These are phyloP conservation scores for Malurus alboscapulatus DNA, from an alignment of 2,113 vertebrate species.

Conservation along the genomic window DNA sequence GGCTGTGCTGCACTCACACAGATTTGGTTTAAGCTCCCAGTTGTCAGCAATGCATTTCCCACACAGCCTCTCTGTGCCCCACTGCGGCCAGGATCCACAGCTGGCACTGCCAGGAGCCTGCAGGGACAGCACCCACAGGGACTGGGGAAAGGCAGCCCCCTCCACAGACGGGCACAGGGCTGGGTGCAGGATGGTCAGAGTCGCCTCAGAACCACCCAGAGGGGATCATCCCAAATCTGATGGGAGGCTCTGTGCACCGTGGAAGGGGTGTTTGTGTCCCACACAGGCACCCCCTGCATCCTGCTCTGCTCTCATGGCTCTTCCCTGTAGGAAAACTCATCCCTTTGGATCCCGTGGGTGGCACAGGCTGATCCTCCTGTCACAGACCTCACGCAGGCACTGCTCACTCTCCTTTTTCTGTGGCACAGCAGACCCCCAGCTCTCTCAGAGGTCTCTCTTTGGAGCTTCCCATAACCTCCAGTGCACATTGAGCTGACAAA, in stretches of 20 bases:
- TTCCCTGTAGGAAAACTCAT: neutral
- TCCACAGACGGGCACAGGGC: neutral
- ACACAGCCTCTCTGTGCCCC: neutral
- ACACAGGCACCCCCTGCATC: neutral
- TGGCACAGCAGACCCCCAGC: neutral
- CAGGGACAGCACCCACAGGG: neutral
- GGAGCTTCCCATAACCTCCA: neutral
- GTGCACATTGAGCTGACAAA: neutral
- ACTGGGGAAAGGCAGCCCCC: neutral
- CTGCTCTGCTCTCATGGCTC: neutral
- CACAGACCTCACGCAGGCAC: neutral
- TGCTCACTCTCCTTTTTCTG: neutral
- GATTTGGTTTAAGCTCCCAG: neutral
- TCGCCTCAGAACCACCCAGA: neutral
- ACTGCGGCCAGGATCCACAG: neutral
- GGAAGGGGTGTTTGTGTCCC: neutral
- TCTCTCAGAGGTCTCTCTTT: neutral
- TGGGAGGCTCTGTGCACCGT: neutral
- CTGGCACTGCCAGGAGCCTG: neutral
- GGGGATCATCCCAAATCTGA: accelerated
- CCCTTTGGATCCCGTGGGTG: neutral
- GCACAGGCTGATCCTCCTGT: neutral
- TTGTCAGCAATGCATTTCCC: neutral
- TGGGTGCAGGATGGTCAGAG: accelerated
- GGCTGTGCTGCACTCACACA: neutral